A percentile compares a stretch with the other conserved stretches of the same genome.
Evolutionary conservation across 2,797 vertebrate species (phyloP).

Genomic region (Chaetophractus vellerosus): DNA sequence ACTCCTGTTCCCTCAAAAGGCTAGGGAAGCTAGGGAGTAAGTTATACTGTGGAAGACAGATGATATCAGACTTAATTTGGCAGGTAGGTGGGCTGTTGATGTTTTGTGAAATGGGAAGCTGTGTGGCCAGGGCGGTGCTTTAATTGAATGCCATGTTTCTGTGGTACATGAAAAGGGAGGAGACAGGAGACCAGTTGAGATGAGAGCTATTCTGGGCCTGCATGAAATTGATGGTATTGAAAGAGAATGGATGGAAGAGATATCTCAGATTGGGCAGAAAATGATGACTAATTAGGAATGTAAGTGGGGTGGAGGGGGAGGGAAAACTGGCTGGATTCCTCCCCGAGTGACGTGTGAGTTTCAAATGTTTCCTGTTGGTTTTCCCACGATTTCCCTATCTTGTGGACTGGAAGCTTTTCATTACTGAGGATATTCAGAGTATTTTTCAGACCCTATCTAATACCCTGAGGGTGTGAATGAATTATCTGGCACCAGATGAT

Average conservation of each 20-base stretch:
- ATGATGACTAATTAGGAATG: constrained; percentile 36
- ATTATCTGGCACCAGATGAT: constrained; percentile 9
- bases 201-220: not conserved
- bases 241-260: constrained; percentile 28
- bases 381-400: constrained; percentile 2
- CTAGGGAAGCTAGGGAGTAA: not conserved
- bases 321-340: not conserved
- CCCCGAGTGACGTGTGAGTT: not conserved
- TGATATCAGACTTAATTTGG: not conserved
- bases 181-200: not conserved
- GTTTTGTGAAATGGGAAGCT: not conserved
- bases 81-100: not conserved
- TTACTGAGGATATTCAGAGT: constrained; percentile 22
- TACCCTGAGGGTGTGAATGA: not conserved
- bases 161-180: not conserved
- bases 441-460: constrained; percentile 38
- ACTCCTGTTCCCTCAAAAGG: not conserved
- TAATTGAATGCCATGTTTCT: not conserved
- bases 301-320: not conserved
- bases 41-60: not conserved
- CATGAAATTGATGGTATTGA: not conserved
- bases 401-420: not conserved
- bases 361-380: constrained; percentile 39
- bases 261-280: not conserved
- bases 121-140: not conserved